These are phyloP conservation scores for Epinephelus cyanopodus DNA, from an alignment of 2,113 vertebrate genomes.

Conservation along the genomic window DNA sequence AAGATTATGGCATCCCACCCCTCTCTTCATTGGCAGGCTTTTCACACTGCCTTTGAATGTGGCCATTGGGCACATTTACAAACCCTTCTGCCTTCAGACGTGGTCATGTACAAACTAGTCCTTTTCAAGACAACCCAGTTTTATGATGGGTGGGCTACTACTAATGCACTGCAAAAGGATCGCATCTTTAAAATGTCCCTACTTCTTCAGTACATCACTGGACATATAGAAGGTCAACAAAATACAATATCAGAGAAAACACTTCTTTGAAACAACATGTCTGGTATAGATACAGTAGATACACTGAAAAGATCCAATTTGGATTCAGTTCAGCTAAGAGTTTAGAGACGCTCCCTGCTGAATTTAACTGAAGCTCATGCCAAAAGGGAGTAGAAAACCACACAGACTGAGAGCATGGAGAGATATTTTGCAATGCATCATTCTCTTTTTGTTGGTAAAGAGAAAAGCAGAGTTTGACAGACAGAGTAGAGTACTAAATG, in stretches of 20 bases:
- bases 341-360: conserved; percentile 9
- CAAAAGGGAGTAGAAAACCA: conserved; percentile 42
- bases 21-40: background rate
- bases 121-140: background rate
- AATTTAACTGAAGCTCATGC: conserved; percentile 8
- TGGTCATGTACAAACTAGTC: background rate
- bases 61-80: background rate
- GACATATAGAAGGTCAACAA: background rate
- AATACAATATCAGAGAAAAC: background rate
- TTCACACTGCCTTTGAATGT: background rate
- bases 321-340: conserved; percentile 1
- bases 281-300: background rate
- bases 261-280: background rate
- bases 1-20: background rate
- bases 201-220: background rate
- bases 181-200: background rate
- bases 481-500: conserved; percentile 24
- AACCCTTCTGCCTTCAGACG: background rate
- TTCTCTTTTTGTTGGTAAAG: conserved; percentile 11
- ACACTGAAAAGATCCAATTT: background rate
- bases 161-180: background rate
- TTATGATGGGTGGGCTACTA: background rate
- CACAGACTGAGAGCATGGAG: conserved; percentile 1
- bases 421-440: conserved; percentile 23
- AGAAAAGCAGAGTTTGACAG: conserved; percentile 29